Conservation (phyloP, 2,888 invertebrate species). For the Acleris sparsana region DNA sequence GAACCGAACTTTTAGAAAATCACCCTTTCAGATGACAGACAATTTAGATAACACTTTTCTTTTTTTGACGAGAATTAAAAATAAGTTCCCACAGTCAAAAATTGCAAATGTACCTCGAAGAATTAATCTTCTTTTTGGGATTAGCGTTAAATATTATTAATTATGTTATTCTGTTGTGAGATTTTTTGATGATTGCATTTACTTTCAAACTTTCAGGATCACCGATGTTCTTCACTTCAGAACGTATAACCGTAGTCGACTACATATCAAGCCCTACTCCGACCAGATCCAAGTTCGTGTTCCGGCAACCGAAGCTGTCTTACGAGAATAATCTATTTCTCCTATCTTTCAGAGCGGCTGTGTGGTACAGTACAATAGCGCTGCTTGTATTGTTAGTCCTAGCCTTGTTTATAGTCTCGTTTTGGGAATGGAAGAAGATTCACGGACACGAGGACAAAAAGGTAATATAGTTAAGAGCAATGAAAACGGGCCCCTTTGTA, state of each 20-base stretch:
- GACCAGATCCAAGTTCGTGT: constrained; percentile 87
- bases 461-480: too few species aligned
- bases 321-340: constrained; percentile 88
- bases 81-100: too few species aligned
- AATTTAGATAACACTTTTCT: too few species aligned
- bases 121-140: too few species aligned
- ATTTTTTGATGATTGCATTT: neutral
- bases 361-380: constrained; percentile 85
- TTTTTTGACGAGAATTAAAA: too few species aligned
- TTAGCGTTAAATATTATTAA: neutral
- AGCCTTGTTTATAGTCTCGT: constrained; percentile 61
- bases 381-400: constrained; percentile 74
- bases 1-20: too few species aligned
- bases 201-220: constrained; percentile 73
- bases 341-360: constrained; percentile 85
- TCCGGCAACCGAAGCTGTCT: constrained; percentile 88
- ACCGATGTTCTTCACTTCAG: constrained; percentile 85
- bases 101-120: too few species aligned
- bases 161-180: too few species aligned
- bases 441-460: constrained; percentile 39
- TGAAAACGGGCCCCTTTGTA: too few species aligned
- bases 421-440: constrained; percentile 71
- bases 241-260: constrained; percentile 85
- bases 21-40: too few species aligned
- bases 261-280: constrained; percentile 87